Evolutionary conservation across 1,140 invertebrate species (phyloP), one percentile per base, ranked within the genome.

Genomic region (Ditylenchus dipsaci): DNA sequence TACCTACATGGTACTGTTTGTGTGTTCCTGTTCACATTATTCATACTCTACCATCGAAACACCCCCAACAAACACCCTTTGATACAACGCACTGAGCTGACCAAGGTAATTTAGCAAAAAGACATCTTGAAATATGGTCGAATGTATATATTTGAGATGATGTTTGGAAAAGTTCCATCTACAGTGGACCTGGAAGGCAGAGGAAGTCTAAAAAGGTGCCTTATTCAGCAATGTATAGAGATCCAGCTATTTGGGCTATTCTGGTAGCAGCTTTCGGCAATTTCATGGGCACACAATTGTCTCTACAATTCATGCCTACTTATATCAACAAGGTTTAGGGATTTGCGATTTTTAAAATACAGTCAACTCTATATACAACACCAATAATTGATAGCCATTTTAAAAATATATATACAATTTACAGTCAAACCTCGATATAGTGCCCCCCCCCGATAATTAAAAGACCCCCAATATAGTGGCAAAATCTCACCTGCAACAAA

Each of bases 21-120:
- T 19, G 33, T 81, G 30, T 45, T 78, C 30, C 61, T 78, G 11
- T 78, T 78, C 79, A 63, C 75, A 0, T n/a, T 79, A 8, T 78
- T 78, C 62, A 68, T 81, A 26, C 63, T 78, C 21, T 78, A 78
- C 58, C 78, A 78, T 68, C 69, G 79, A 26, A 79, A 81, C 62
- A 57, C 56, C 0, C 76, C 76, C 17, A 43, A 23, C 17, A 76
- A 76, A 57, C 74, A 76, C 61, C 74, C 74, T 43, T 23, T 76
- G 63, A 75, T 76, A 45, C 42, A 49, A 33, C 56, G 76, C 26
- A 45, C 19, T 13, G 74, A 76, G 61, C 30, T 76, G 26, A 72
- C 75, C 17, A 78, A 78, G 45, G 74, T 75, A 33, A 30, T n/a
- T 15, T 3, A 38, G 11, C 11, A 38, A 38, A 38, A 5, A 38